Evolutionary conservation across 2,888 invertebrate species (phyloP).

Genomic region (Drosophila parthenogenetica): DNA sequence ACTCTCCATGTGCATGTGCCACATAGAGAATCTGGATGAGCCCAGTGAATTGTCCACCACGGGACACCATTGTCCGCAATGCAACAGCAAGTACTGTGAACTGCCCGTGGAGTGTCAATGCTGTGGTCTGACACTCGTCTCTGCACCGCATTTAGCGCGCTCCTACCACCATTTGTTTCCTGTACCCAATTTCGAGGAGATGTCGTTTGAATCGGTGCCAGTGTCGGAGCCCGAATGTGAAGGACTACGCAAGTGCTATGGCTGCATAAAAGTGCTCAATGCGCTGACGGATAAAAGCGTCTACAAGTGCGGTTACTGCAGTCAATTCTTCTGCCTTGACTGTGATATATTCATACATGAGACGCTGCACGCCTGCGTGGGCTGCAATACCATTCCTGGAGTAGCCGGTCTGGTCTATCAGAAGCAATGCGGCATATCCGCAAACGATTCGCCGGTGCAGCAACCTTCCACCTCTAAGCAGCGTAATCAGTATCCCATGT

Average conservation of each 20-base stretch:
- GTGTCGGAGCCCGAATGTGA: constrained; percentile 75
- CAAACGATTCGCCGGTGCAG: constrained; percentile 4
- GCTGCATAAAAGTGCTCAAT: constrained; percentile 89
- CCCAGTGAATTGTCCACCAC: constrained; percentile 89
- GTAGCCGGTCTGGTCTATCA: constrained; percentile 80
- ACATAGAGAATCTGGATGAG: constrained; percentile 91
- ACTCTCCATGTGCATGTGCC: constrained; percentile 97
- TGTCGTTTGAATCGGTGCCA: constrained; percentile 86
- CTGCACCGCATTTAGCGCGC: constrained; percentile 98
- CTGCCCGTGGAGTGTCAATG: constrained; percentile 98
- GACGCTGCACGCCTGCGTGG: constrained; percentile 97
- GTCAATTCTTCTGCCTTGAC: constrained; percentile 94
- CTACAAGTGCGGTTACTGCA: constrained; percentile 93
- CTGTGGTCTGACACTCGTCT: constrained; percentile 97
- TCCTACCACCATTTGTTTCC: constrained; percentile 99
- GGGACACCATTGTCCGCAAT: constrained; percentile 97
- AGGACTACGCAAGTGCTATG: constrained; percentile 88
- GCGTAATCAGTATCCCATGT: constrained; percentile 37
- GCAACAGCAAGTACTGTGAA: constrained; percentile 98
- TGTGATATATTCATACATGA: constrained; percentile 98
- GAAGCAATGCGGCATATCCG: constrained; percentile 63
- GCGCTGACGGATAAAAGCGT: constrained; percentile 90
- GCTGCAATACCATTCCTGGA: constrained; percentile 91
- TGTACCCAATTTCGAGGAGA: constrained; percentile 93
- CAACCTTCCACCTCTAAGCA: constrained; percentile 51